phyloP scores from a whole-genome alignment of 2,888 invertebrate species.

The Harpalus rufipes region DNA sequence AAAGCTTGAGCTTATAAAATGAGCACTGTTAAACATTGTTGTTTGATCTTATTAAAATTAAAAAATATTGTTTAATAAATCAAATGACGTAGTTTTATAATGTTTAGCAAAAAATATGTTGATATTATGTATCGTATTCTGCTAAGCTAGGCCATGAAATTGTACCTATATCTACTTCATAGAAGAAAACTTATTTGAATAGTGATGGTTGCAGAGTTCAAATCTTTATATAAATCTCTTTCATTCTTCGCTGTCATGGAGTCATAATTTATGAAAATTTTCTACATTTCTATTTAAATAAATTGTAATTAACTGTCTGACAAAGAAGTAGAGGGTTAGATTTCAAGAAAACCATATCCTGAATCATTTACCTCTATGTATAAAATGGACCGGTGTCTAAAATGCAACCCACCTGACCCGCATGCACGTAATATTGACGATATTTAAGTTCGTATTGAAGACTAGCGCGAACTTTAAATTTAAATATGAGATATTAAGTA shows the following conservation, averaged over 20 bases:
- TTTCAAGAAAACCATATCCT: constrained; percentile 41
- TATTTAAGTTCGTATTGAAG: too few relatives aligned
- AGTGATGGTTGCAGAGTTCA: constrained; percentile 44
- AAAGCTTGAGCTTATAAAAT: constrained; percentile 57
- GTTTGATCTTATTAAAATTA: constrained; percentile 59
- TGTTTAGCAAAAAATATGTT: constrained; percentile 59
- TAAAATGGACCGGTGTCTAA: too few relatives aligned
- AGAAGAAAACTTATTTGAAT: constrained; percentile 45
- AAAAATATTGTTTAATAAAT: constrained; percentile 55
- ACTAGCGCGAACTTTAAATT: too few relatives aligned
- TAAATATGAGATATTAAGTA: too few relatives aligned
- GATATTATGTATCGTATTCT: constrained; percentile 54
- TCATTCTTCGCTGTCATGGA: constrained; percentile 49
- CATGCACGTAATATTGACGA: too few relatives aligned
- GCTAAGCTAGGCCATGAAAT: constrained; percentile 59
- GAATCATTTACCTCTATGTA: too few relatives aligned
- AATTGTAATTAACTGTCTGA: constrained; percentile 18
- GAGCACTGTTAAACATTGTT: constrained; percentile 65
- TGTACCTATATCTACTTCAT: constrained; percentile 44
- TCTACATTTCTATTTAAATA: constrained; percentile 60
- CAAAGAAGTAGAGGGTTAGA: constrained; percentile 31
- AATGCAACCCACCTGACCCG: too few relatives aligned
- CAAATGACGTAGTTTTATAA: constrained; percentile 61
- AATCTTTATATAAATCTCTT: constrained; percentile 50
- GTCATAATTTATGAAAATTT: constrained; percentile 54